Evolutionary conservation across 2,113 vertebrate genomes (phyloP).

Genomic region (Struthidea cinerea): DNA sequence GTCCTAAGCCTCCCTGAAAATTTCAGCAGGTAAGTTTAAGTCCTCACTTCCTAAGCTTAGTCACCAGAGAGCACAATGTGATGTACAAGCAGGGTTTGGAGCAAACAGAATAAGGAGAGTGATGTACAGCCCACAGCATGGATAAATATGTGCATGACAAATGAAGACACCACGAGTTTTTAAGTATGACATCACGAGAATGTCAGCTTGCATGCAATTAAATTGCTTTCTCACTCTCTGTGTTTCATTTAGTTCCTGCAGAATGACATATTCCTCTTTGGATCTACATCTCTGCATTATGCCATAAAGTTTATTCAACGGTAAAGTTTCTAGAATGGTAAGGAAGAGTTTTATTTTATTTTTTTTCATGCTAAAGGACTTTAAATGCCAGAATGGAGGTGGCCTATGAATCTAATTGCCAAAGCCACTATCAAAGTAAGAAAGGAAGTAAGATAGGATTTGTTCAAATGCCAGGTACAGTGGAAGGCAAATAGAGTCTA

Average conservation of each 20-base stretch:
- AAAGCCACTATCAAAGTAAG: background rate
- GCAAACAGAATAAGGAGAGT: background rate
- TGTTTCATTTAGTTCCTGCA: background rate
- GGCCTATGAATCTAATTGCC: constrained; percentile 23
- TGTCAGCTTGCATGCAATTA: background rate
- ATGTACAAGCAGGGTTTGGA: background rate
- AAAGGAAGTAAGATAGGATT: constrained; percentile 32
- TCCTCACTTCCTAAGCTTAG: background rate
- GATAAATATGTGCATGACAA: background rate
- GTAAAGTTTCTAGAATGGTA: background rate
- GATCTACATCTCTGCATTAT: background rate
- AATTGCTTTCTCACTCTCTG: background rate
- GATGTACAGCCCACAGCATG: background rate
- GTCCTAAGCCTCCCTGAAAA: background rate
- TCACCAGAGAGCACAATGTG: background rate
- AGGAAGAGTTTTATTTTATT: background rate
- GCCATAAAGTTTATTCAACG: background rate
- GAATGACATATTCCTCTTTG: background rate
- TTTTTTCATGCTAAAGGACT: background rate
- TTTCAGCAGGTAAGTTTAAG: background rate
- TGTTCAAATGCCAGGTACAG: constrained; percentile 13
- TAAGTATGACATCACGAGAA: background rate
- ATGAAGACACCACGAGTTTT: background rate
- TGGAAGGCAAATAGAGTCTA: background rate
- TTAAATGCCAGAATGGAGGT: background rate